These are phyloP conservation scores for Trachops cirrhosus DNA, from an alignment of 2,797 vertebrate species.

Conservation along the genomic window DNA sequence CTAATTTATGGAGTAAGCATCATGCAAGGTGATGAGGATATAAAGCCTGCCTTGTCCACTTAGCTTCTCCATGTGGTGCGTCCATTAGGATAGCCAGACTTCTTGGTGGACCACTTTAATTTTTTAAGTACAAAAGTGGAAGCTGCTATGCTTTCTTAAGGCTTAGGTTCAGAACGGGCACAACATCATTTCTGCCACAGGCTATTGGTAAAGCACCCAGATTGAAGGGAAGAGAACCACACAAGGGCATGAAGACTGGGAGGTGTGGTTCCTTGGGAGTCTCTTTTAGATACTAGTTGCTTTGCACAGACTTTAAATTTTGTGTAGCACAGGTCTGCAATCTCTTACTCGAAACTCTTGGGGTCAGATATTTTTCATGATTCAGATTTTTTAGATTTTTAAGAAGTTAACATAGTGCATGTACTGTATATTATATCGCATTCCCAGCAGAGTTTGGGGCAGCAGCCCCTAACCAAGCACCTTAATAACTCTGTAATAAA, in stretches of 20 bases:
- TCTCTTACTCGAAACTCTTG: not conserved
- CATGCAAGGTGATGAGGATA: not conserved
- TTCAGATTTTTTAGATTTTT: not conserved
- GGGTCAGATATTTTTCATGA: not conserved
- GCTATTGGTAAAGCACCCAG: not conserved
- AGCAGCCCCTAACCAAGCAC: not conserved
- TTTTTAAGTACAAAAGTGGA: not conserved
- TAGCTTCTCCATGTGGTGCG: not conserved
- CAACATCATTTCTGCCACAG: not conserved
- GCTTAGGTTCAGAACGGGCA: not conserved
- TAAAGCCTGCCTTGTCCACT: not conserved
- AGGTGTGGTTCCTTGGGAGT: not conserved
- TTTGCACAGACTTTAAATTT: not conserved
- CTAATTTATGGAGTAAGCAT: not conserved
- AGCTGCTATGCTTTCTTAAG: not conserved
- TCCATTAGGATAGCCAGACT: not conserved
- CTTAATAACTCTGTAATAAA: not conserved
- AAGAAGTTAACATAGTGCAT: not conserved
- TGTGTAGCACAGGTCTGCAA: not conserved
- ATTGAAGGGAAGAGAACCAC: not conserved
- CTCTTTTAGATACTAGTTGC: not conserved
- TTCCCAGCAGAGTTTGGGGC: not conserved
- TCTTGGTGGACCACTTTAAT: not conserved
- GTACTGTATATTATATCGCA: not conserved
- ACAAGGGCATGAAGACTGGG: not conserved